These are phyloP conservation scores for Acrossocheilus fasciatus DNA, from an alignment of 2,797 vertebrate species.

Conservation along the genomic window DNA sequence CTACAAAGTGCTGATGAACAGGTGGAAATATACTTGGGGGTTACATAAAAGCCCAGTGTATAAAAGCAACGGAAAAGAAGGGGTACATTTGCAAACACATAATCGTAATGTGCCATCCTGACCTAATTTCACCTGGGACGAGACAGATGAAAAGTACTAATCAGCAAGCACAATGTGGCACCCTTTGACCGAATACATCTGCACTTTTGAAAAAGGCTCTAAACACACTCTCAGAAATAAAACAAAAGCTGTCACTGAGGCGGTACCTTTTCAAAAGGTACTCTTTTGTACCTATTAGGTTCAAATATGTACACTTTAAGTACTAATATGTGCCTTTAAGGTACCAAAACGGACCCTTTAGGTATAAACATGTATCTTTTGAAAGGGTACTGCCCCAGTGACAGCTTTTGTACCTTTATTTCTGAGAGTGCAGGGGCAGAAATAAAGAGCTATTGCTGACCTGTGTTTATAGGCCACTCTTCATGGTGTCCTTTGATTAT, in stretches of 20 bases:
- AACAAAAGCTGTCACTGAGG: too few relatives aligned
- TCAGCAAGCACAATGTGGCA: constrained; percentile 59
- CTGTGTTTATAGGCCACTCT: constrained; percentile 52
- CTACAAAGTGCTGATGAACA: constrained; percentile 66
- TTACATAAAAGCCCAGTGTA: constrained; percentile 69
- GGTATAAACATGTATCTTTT: too few relatives aligned
- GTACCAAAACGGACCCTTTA: too few relatives aligned
- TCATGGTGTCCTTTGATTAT: constrained; percentile 4
- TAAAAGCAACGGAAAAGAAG: constrained; percentile 47
- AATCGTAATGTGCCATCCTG: constrained; percentile 54
- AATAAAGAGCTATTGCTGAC: constrained; percentile 62
- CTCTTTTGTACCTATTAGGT: too few relatives aligned
- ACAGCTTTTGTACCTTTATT: too few relatives aligned
- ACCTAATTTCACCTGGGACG: constrained; percentile 66
- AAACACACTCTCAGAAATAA: constrained; percentile 3
- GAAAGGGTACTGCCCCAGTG: too few relatives aligned
- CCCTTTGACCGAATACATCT: constrained; percentile 63
- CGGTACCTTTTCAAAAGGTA: too few relatives aligned
- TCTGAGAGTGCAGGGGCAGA: constrained; percentile 25
- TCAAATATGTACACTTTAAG: too few relatives aligned
- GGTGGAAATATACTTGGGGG: constrained; percentile 74
- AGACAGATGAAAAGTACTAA: constrained; percentile 64
- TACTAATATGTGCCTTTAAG: too few relatives aligned
- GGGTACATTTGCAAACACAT: constrained; percentile 25
- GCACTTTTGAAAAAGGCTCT: constrained; percentile 60